Base-by-base conservation (phyloP, 2,888 invertebrate species). In the Endotricha flammealis region DNA sequence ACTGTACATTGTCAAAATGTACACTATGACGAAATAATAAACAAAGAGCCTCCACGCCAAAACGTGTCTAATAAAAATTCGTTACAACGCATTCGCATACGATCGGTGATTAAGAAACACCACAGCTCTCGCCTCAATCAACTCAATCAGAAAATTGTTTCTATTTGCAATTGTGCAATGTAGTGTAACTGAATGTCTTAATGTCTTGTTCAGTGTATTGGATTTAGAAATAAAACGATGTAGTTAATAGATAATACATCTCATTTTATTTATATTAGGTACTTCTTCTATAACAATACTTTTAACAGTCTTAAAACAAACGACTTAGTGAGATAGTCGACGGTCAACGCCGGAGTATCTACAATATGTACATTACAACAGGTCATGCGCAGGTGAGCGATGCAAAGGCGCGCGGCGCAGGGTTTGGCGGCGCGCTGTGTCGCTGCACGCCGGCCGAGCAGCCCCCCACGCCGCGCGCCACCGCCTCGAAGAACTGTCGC, bases 401-500 rank as follows among this genome's bases (percentile, higher is more conserved):
- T 30, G 69, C 53, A 53, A 79, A 79, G 50, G 69, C 68, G 55
- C 82, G 79, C 52, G 79, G 67, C 46, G 61, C 62, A 41, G 76
- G 64, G 46, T 71, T 63, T 4, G 75, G 70, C 13, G 80, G 79
- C 30, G 70, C 81, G 49, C 79, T 77, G 58, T 72, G 71, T 8
- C 79, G 63, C 50, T 71, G 78, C 31, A 66, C 39, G 30, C 62
- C 64, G n/a, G 57, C 53, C 11, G 70, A 63, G 42, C 64, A 62
- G 37, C 67, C 49, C 27, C 74, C 72, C 50, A 75, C 67, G 47
- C 85, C 81, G 54, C 83, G 77, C 49, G 85, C 85, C 45, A 88
- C 88, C 25, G 89, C 89, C 60, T 92, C 92, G 70, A 92, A 92
- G 73, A 91, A 91, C 68, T 91, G 89, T 49, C 92, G 90, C 74